Base-by-base conservation (phyloP, 2,113 vertebrate species). In the Rhipidura dahli region DNA sequence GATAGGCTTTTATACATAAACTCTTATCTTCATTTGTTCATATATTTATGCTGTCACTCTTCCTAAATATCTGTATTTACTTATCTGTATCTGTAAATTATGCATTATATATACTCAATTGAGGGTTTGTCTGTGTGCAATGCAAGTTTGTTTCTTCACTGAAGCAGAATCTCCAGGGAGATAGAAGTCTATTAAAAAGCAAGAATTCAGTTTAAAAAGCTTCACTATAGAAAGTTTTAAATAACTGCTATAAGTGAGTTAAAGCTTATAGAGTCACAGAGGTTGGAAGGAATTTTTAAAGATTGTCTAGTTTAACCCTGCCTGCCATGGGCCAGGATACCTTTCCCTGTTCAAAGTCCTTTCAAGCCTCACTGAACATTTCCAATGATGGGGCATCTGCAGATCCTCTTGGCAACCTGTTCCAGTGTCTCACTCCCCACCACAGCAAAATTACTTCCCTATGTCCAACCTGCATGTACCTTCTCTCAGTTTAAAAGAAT, bases 311-410 rank as follows among this genome's bases (percentile, higher is more conserved):
- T 60, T 54, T 37, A 53, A 23, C 7, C 3, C 6, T 2, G 3
- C 19, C 9, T 45, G 35, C 5, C 22, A 51, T 17, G 7, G 10
- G 2, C 7, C 47, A 7, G 13, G 6, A 72, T 15, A 37, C 15
- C 28, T 40, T 86, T 56, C 30, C 64, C 7, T 61, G 13, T 51
- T 33, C 35, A 30, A 49, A 66, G 5, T 11, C 3, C 20, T 49
- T 24, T 64, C 15, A 44, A 59, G 15, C 7, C 13, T 54, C n/a
- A 8, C 15, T n/a, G n/a, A 89, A 63, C 17, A 31, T 27, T 86
- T 82, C 64, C 26, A 51, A 0, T 6, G 7, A 42, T 15, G 15
- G 9, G 5, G 3, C 2, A 10, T 27, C 19, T 0, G 0, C 24
- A 65, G 21, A 27, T 81, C 50, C 24, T 60, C 45, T 60, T 1